A percentile compares a stretch with the other conserved stretches of the same genome.
phyloP scores from a whole-genome alignment of 2,113 vertebrate species.

The Uropsilus gracilis region DNA sequence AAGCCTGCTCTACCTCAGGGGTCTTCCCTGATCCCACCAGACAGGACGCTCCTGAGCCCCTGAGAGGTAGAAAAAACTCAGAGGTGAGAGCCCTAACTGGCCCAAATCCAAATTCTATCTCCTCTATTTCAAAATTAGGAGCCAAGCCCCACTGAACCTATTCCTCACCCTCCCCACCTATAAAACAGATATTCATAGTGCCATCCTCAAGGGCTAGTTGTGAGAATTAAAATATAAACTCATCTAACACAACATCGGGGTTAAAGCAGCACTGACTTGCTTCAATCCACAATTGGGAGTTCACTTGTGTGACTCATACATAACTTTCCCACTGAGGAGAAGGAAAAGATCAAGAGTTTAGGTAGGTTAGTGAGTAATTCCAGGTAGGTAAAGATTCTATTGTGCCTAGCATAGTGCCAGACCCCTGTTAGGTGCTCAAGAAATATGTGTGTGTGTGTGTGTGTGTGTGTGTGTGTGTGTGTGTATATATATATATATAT shows the following conservation, averaged over 20 bases:
- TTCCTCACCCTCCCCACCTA: background rate
- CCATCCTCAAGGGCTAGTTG: background rate
- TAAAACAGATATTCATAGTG: background rate
- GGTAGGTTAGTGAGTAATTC: background rate
- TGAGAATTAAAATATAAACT: background rate
- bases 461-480: too few species aligned
- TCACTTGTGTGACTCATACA: rapidly evolving
- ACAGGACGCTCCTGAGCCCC: background rate
- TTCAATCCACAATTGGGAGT: background rate
- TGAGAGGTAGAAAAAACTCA: background rate
- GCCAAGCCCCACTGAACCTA: background rate
- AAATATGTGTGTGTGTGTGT: background rate
- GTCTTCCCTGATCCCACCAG: background rate
- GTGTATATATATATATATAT: too few species aligned
- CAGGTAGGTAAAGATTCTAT: background rate
- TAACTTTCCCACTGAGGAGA: background rate
- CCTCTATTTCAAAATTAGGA: background rate
- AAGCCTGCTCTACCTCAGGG: too few species aligned
- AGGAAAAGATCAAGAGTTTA: too few species aligned
- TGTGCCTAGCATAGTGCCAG: background rate
- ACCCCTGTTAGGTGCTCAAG: background rate
- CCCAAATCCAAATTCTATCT: background rate
- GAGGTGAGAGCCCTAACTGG: too few species aligned
- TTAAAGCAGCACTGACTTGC: background rate
- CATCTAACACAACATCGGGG: too few species aligned